These are phyloP conservation scores for Channa maculata DNA, from an alignment of 2,113 vertebrate genomes.

Conservation along the genomic window DNA sequence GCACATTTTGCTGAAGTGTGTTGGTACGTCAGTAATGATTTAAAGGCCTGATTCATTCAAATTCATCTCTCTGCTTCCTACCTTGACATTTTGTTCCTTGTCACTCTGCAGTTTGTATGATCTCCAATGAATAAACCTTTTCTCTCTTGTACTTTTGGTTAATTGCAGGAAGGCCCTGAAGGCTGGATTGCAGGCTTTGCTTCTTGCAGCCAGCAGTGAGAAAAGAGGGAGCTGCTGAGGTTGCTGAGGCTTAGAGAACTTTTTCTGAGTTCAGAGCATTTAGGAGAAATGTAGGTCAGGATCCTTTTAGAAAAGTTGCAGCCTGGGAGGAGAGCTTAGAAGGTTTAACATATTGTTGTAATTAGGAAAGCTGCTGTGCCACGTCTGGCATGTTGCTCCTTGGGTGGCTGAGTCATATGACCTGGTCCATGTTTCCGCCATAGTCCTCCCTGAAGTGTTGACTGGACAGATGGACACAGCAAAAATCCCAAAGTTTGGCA, in stretches of 20 bases:
- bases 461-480: slow-evolving; percentile 56
- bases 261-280: slow-evolving; percentile 53
- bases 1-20: not conserved
- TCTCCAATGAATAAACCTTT: not conserved
- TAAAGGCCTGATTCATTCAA: too few species aligned
- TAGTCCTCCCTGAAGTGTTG: slow-evolving; percentile 30
- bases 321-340: slow-evolving; percentile 45
- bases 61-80: not conserved
- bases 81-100: not conserved
- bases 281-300: slow-evolving; percentile 75
- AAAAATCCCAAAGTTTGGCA: slow-evolving; percentile 47
- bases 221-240: slow-evolving; percentile 40
- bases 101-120: not conserved
- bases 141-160: not conserved
- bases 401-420: slow-evolving; percentile 59
- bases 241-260: slow-evolving; percentile 43
- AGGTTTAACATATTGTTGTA: slow-evolving; percentile 68
- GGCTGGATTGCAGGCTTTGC: not conserved
- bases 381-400: slow-evolving; percentile 40
- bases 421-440: slow-evolving; percentile 25
- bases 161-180: not conserved
- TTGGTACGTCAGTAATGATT: too few species aligned
- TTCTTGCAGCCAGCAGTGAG: slow-evolving; percentile 22
- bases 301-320: slow-evolving; percentile 48
- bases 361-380: slow-evolving; percentile 57